Evolutionary conservation across 2,113 vertebrate species (phyloP), one percentile per base, ranked within the genome.

Genomic region (Athene cunicularia): DNA sequence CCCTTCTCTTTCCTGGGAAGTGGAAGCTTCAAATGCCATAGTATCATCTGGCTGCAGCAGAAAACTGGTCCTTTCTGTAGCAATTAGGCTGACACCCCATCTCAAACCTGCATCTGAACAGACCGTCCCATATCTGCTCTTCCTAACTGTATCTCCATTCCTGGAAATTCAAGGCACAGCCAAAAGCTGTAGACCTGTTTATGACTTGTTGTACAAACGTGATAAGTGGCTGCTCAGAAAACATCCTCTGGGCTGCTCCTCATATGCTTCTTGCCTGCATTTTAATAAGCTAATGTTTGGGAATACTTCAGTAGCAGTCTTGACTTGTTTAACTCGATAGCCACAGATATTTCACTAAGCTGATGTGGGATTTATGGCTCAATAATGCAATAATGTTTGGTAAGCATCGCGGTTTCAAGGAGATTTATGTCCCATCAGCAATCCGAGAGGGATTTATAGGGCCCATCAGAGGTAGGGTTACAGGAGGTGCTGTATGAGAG

Each of bases 311-410:
- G 63, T 66, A 95, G 87, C 77, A 94, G 79, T 83, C 97, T 95
- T 95, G 92, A 75, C 76, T 96, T 55, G 37, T 92, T 97, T 91
- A 95, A 93, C 77, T 86, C 5, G 0, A 92, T 50, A 68, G 87
- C 86, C 71, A 63, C 86, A 96, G 96, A 95, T 76, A 62, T 92
- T 92, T 97, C 67, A 60, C 76, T 14, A 15, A 84, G 89, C 89
- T 95, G 94, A 96, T 11, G 5, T 1, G 18, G 87, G 91, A 97
- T 98, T 98, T 98, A 95, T 95, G 93, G 96, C 95, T 96, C 97
- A 96, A 80, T 96, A 95, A 91, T 37, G 77, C 90, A 86, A 47
- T 75, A 49, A 60, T 50, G 35, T 83, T 95, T 59, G 84, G 86
- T 94, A 75, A 93, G 85, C 67, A 41, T 67, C 3, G 6, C 0